Evolutionary conservation across 2,113 vertebrate genomes (phyloP), one percentile per base, ranked within the genome.

Genomic region (Actenoides lindsayi): DNA sequence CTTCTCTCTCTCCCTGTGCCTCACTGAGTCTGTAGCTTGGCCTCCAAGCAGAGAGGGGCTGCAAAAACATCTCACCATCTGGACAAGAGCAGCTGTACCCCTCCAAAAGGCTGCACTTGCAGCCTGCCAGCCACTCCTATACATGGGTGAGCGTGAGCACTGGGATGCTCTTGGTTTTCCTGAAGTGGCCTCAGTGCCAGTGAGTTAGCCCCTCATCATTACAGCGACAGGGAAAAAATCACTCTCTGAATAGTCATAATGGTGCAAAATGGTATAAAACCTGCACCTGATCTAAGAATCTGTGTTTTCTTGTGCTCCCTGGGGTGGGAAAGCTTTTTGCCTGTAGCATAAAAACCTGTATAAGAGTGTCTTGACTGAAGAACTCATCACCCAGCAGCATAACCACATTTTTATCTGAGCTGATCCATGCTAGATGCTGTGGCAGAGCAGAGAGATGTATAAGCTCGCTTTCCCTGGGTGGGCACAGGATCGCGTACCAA

Each of bases 11-110:
- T n/a, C 9, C 30, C 25, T n/a, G 20, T 41, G 37, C 31, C 5
- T 0, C 51, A 25, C 28, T 1, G 5, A 91, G 35, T 27, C 69
- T 1, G 0, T 56, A n/a, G 30, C 35, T 48, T 68, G 75, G 74
- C 31, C n/a, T 59, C 19, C 53, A 63, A 20, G 31, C 60, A 89
- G 54, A 81, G 31, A 24, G 10, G 6, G 6, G 50, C 42, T 39
- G 39, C 27, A 39, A 23, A 83, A 76, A 20, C 19, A 33, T 35
- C 76, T 73, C 21, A 7, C 11, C 11, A 68, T 2, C 25, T 65
- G 59, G 11, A 30, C 3, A 4, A 46, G 37, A 79, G 18, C 24
- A 79, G 41, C n/a, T 62, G 24, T 27, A 9, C 12, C 59, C 64
- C 64, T 35, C 9, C 68, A 39, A 31, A 68, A 71, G 35, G 31